Conservation (phyloP, 2,797 vertebrate genomes). For the Manis crassicaudata region DNA sequence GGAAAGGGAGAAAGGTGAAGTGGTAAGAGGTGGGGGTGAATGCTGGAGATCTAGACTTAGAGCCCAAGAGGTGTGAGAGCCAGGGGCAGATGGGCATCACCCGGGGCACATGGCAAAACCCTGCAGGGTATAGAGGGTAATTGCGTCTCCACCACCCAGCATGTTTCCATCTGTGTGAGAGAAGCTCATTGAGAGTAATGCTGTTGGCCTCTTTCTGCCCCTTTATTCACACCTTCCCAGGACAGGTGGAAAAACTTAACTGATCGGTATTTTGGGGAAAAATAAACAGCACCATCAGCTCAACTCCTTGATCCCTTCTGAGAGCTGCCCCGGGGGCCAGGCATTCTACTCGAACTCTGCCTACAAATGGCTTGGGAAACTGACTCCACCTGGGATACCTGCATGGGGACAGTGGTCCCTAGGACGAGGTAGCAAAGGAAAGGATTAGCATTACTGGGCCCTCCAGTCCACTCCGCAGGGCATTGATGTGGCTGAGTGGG, state of each 20-base stretch:
- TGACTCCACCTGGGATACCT: neutral
- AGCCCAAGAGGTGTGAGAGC: fast-evolving
- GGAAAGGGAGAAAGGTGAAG: neutral
- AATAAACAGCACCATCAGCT: neutral
- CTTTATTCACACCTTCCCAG: neutral
- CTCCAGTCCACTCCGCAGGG: neutral
- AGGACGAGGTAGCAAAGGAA: neutral
- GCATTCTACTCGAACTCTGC: neutral
- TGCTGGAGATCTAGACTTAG: neutral
- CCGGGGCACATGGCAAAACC: neutral
- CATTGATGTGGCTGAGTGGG: neutral
- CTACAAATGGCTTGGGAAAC: neutral
- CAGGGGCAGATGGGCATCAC: neutral
- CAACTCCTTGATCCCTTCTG: neutral
- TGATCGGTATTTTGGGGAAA: neutral
- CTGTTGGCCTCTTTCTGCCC: neutral
- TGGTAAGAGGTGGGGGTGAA: neutral
- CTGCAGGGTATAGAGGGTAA: neutral
- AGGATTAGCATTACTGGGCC: neutral
- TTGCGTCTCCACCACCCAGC: neutral
- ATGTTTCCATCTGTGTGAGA: neutral
- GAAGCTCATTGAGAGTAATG: neutral
- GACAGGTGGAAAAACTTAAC: neutral
- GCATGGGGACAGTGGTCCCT: neutral
- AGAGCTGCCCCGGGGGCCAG: neutral